Percentiles rank a stretch among this genome's conserved stretches.
phyloP scores from a whole-genome alignment of 2,888 invertebrate species.

The Glaucopsyche alexis region DNA sequence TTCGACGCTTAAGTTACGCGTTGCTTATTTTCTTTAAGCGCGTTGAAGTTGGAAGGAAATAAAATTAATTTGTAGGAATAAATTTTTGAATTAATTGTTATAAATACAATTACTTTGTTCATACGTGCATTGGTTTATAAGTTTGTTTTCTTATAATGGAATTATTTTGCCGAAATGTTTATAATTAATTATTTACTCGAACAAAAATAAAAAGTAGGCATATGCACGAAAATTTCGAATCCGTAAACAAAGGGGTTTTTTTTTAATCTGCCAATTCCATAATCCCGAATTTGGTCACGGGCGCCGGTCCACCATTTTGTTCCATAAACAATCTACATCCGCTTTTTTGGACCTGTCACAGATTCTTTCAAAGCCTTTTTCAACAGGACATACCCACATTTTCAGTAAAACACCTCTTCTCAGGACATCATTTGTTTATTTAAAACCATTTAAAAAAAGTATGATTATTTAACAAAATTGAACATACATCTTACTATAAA shows the following conservation, averaged over 20 bases:
- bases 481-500: too few species aligned
- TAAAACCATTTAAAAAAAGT: too few species aligned
- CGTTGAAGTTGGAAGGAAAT: background rate
- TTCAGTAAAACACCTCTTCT: background rate
- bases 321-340: background rate
- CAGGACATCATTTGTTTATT: too few species aligned
- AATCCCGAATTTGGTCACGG: background rate
- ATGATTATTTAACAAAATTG: too few species aligned
- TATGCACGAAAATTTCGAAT: background rate
- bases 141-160: background rate
- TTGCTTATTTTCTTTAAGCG: too few species aligned
- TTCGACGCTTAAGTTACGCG: too few species aligned
- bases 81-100: background rate
- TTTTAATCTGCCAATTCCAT: background rate
- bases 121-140: background rate
- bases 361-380: background rate
- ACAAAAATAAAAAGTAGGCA: background rate
- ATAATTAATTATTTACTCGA: background rate
- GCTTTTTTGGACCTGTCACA: background rate
- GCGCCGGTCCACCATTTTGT: slow-evolving; percentile 8
- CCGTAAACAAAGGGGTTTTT: background rate
- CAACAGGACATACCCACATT: background rate
- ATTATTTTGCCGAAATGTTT: background rate
- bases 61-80: background rate
- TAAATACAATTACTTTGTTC: background rate